Evolutionary conservation across 2,113 vertebrate genomes (phyloP), one percentile per base, ranked within the genome.

Genomic region (Lepisosteus osseus): DNA sequence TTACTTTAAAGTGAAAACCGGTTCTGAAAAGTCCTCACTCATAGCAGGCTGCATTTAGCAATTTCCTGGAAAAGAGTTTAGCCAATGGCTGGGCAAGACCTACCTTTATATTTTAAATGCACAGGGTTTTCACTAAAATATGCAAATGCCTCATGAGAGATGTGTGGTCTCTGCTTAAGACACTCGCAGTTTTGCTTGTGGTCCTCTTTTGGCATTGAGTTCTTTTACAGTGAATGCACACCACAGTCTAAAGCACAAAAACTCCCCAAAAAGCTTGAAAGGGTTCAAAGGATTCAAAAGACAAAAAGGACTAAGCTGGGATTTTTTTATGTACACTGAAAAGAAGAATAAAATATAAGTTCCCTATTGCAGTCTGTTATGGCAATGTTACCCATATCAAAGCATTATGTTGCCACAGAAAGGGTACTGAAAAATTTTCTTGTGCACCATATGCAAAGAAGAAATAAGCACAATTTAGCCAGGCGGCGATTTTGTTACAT

Each of bases 291-390:
- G 94, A 91, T 94, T 94, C 83, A 96, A 95, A 96, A 96, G 94
- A 99, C 95, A 97, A 98, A 98, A 96, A 95, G 91, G 94, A 93
- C 95, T 99, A 98, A 99, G 95, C 95, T 97, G 96, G 95, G 95
- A 94, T 95, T 98, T 95, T 93, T 97, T 95, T 95, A 96, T 95
- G 95, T 97, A 98, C 94, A 96, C 95, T 99, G 95, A 98, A 98
- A 96, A 95, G 95, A 95, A 96, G 94, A 97, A 96, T 96, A 93
- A 96, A 96, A 98, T 98, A 97, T 98, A 96, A 96, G 89, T 98
- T 97, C 91, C 88, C 93, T 91, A 94, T 94, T 94, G 93, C 93
- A 91, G 91, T 87, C 92, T 91, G 94, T 96, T 97, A 96, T 95
- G 91, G 95, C 94, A 89, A 86, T 94, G 92, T 92, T 93, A 85